A percentile compares a stretch with the other conserved stretches of the same genome.
These are phyloP conservation scores for Syritta pipiens DNA, from an alignment of 2,888 invertebrate species.

Conservation along the genomic window DNA sequence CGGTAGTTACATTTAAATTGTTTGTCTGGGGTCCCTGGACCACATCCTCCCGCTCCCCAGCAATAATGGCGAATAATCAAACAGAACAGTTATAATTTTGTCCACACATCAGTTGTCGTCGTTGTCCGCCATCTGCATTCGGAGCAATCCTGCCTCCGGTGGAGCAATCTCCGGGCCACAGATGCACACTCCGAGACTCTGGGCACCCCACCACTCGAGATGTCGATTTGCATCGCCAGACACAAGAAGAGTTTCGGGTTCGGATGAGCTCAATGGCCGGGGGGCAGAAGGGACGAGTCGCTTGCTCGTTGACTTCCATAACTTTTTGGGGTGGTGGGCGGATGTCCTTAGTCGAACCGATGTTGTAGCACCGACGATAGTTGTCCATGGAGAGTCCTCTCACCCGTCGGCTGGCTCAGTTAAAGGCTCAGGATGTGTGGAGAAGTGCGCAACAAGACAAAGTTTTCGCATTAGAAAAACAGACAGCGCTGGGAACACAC, in stretches of 20 bases:
- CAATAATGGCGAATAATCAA: conserved; percentile 65
- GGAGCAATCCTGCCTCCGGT: conserved; percentile 5
- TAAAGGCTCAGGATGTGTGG: conserved; percentile 12
- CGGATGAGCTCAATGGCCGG: conserved; percentile 1
- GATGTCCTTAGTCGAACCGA: conserved; percentile 35
- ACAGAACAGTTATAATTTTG: conserved; percentile 68
- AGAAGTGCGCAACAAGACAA: conserved; percentile 60
- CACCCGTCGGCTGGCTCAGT: neutral
- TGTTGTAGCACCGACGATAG: conserved; percentile 57
- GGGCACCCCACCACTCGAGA: neutral
- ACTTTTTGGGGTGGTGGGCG: conserved; percentile 29
- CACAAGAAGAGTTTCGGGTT: conserved; percentile 35
- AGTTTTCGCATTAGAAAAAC: conserved; percentile 58
- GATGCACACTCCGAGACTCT: conserved; percentile 24
- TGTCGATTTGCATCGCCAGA: conserved; percentile 60
- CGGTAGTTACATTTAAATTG: conserved; percentile 68
- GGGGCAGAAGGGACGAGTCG: conserved; percentile 48
- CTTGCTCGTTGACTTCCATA: conserved; percentile 64
- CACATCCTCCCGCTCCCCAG: conserved; percentile 40
- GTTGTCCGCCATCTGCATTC: conserved; percentile 46
- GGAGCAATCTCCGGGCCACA: conserved; percentile 17
- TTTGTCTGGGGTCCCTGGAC: conserved; percentile 59
- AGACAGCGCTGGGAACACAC: conserved; percentile 16
- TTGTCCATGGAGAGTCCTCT: conserved; percentile 48
- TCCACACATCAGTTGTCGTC: conserved; percentile 63